Percentiles rank a stretch among this genome's conserved stretches.
These are phyloP conservation scores for Gerris lacustris DNA, from an alignment of 2,888 invertebrate genomes.

Conservation along the genomic window DNA sequence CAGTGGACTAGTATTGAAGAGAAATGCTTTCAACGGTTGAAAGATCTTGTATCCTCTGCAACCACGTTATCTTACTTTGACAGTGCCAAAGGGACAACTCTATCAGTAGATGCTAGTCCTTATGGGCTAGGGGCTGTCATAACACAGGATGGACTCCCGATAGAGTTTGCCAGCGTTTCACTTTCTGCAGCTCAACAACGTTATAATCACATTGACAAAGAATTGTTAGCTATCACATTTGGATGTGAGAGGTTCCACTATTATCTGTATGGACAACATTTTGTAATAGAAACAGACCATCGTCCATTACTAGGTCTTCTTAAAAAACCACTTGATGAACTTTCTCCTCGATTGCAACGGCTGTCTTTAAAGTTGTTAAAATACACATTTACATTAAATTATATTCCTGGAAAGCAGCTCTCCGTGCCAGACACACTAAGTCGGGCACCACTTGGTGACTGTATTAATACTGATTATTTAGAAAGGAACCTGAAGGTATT, in stretches of 20 bases:
- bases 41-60: too few relatives aligned
- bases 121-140: too few relatives aligned
- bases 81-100: too few relatives aligned
- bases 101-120: too few relatives aligned
- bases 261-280: conserved; percentile 18
- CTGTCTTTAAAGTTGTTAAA: neutral
- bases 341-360: neutral
- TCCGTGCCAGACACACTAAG: neutral
- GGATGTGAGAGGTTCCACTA: conserved; percentile 30
- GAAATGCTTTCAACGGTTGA: too few relatives aligned
- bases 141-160: too few relatives aligned
- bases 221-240: conserved; percentile 30
- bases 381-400: conserved; percentile 1
- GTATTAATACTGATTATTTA: neutral
- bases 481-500: neutral
- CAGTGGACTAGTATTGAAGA: too few relatives aligned
- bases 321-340: neutral
- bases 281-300: conserved; percentile 27
- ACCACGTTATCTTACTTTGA: too few relatives aligned
- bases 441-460: neutral
- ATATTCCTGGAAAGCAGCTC: neutral
- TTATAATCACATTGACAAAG: conserved; percentile 32
- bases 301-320: conserved; percentile 13
- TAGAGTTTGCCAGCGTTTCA: neutral
- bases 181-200: conserved; percentile 16